Base-by-base conservation (phyloP, 2,113 vertebrate species). In the Sebastes fasciatus region DNA sequence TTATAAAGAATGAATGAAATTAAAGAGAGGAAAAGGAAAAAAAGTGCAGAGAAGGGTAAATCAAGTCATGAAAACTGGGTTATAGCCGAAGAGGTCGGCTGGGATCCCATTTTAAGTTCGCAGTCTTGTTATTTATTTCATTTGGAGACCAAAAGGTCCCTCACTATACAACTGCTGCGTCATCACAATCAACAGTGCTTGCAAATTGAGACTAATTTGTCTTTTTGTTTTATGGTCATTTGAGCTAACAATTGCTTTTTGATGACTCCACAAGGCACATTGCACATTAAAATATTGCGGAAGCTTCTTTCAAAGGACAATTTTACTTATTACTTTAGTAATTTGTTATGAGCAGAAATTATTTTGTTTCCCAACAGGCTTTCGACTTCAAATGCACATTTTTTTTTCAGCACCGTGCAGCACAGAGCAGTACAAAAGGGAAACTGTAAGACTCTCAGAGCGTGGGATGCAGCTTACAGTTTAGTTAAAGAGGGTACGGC, bases 1-100 rank as follows among this genome's bases (percentile, higher is more conserved):
- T 82, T 54, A 77, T 52, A 74, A 74, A 55, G 72, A 88, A 74
- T 57, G 63, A 54, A 84, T 84, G 54, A 58, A 84, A 86, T 87
- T 80, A 86, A 86, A 84, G 64, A 70, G 48, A 79, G n/a, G 71
- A 55, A 19, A n/a, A 64, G 70, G 73, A 76, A 34, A 34, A 75
- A 72, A 86, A 46, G 58, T 73, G 75, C 75, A 76, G 75, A 83
- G 64, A 82, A 70, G 54, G 51, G 43, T 45, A 80, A 80, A 82
- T 52, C 8, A 5, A 46, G 80, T 66, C 65, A 42, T 51, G 58
- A 81, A 83, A 88, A 82, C 46, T 61, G 1, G 58, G 23, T 85
- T 82, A 68, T 8, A 45, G 66, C 58, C 21, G 58, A 66, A 42
- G 9, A 76, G 73, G 63, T 78, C 65, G 21, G 23, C 60, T 51